Base-by-base conservation (phyloP, 1,140 invertebrate species). In the Babylonia areolata region DNA sequence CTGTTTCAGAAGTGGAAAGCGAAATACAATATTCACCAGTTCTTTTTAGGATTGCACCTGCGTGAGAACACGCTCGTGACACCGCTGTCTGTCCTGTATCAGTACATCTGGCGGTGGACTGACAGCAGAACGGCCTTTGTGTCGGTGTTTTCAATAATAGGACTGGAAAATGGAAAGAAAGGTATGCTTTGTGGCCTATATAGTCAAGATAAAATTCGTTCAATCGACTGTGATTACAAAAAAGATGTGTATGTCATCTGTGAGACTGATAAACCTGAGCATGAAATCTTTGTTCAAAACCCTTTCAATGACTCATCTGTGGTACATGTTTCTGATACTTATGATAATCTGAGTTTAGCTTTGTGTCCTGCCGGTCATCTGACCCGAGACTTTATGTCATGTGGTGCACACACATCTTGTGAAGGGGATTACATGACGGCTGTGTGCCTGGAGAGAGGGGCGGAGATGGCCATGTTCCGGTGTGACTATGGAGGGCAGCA, bases 61-160 rank as follows among this genome's bases (percentile, higher is more conserved):
- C 15, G 15, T n/a, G 28, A 64, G 58, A 64, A 64, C 5, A 12
- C 15, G 5, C 28, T 64, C 23, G 5, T 23, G 17, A 11, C 28
- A 6, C 58, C 58, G 6, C 28, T 64, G 17, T 64, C 58, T 5
- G 23, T 64, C 58, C 58, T 75, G 73, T 75, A 75, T 23, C 17
- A 35, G 35, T n/a, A 75, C 33, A 39, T 75, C 12, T 75, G 73
- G 73, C 73, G 35, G 37, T 75, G 73, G 73, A 75, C 73, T 37
- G 73, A 75, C 3, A 3, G 73, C 5, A 33, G 33, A 5, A 37
- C 73, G 11, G 73, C 73, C 1, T 75, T 75, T 23, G 1, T 37
- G 17, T 9, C 33, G 9, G 3, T 75, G n/a, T n/a, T n/a, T n/a
- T n/a, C n/a, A n/a, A n/a, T n/a, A n/a, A n/a, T n/a, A 9, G 37